Evolutionary conservation across 2,797 vertebrate species (phyloP).

Genomic region (Dermochelys coriacea): DNA sequence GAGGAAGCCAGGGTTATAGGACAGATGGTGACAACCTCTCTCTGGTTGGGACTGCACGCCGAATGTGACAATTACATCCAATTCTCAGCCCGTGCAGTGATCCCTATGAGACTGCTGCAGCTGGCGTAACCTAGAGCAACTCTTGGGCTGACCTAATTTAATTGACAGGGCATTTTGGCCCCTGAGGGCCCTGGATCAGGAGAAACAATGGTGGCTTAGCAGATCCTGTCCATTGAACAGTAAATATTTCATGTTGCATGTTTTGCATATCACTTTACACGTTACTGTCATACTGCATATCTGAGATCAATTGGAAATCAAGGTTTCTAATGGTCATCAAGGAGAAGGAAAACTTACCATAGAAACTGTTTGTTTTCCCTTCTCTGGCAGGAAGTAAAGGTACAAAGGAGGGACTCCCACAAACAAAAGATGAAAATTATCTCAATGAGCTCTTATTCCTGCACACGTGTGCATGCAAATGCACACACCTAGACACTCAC

Average conservation of each 20-base stretch:
- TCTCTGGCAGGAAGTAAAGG: too few relatives aligned
- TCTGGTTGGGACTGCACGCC: too few relatives aligned
- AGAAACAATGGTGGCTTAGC: neutral
- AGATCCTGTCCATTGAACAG: neutral
- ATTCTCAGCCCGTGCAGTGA: neutral
- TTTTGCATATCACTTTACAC: neutral
- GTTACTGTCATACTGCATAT: constrained; percentile 33
- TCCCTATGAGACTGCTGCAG: neutral
- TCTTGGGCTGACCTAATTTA: neutral
- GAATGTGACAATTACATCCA: neutral
- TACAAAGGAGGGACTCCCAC: too few relatives aligned
- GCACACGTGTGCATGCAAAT: too few relatives aligned
- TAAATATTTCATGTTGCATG: constrained; percentile 15
- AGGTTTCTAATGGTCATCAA: neutral
- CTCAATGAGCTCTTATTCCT: too few relatives aligned
- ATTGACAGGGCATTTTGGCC: neutral
- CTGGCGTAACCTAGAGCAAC: neutral
- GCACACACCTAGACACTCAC: too few relatives aligned
- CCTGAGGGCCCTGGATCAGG: neutral
- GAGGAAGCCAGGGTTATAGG: neutral
- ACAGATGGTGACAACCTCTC: neutral
- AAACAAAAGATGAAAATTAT: too few relatives aligned
- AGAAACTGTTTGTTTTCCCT: too few relatives aligned
- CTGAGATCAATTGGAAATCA: constrained; percentile 53
- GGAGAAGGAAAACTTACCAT: neutral